Base-by-base conservation (phyloP, 2,888 invertebrate species). In the Helicoverpa assulta region DNA sequence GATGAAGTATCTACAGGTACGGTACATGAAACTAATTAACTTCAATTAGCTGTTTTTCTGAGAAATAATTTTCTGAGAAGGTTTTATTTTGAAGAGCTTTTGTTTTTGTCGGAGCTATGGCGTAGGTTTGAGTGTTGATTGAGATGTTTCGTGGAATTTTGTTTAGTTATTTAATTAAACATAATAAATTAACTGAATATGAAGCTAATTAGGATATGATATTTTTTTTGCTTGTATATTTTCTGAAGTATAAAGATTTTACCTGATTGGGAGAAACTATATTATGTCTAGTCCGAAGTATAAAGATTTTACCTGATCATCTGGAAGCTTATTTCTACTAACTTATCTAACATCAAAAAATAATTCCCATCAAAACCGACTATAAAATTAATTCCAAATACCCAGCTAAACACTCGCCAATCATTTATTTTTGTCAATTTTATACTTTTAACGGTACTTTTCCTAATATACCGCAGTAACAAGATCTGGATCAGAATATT, bases 1-100 rank as follows among this genome's bases (percentile, higher is more conserved):
- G 86, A 97, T 99, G 89, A 97, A 98, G 86, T 99, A 98, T 94
- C 96, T 97, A 87, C 98, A 98, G 96, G 97, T 97, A 90, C 16
- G 26, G 29, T 69, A 10, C 0, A 5, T 37, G 18, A 40, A 18
- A 53, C 8, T 26, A 53, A 53, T 53, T 29, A 54, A 29, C 26
- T 29, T 54, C 8, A 54, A n/a, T 47, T 47, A 47, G n/a, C 6
- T 16, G 4, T 47, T n/a, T 47, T 6, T 5, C 5, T 16, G 47
- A 47, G n/a, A 47, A 5, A 16, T n/a, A 6, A 47, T n/a, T n/a
- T 47, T 16, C 12, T 5, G 1, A 5, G n/a, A 47, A 47, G n/a
- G 47, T n/a, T 47, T 47, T 47, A 47, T 47, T 47, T 47, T 16
- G n/a, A n/a, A 47, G 47, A n/a, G 16, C 47, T 47, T 43, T 47